Percentiles rank a stretch among this genome's conserved stretches.
Evolutionary conservation across 2,888 invertebrate species (phyloP).

Genomic region (Rhabditophanes sp.): DNA sequence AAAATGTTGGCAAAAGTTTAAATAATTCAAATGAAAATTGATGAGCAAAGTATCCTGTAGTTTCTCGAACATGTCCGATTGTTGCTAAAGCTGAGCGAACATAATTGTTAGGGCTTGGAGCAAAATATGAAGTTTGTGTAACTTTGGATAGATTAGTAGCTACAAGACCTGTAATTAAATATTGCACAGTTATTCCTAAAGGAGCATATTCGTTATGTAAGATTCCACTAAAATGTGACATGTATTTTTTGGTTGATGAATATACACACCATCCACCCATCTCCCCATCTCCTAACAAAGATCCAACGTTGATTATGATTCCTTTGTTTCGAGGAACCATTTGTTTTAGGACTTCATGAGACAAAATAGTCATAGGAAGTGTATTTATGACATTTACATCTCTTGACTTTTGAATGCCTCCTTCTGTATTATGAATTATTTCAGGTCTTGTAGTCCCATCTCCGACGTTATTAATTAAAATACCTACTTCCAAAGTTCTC

Average conservation of each 20-base stretch:
- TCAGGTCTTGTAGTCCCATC: constrained; percentile 70
- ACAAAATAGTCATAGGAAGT: constrained; percentile 66
- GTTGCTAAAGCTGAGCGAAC: constrained; percentile 25
- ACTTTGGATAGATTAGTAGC: constrained; percentile 38
- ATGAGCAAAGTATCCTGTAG: constrained; percentile 32
- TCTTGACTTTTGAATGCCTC: constrained; percentile 25
- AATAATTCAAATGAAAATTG: too few species aligned
- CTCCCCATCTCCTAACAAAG: constrained; percentile 2
- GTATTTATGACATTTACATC: constrained; percentile 62
- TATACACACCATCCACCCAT: constrained; percentile 6
- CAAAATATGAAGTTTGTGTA: constrained; percentile 23
- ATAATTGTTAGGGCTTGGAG: constrained; percentile 23
- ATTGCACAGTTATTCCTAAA: constrained; percentile 45
- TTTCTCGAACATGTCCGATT: constrained; percentile 28
- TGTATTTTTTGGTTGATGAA: constrained; percentile 20
- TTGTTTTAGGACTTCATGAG: constrained; percentile 63
- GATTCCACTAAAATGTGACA: constrained; percentile 37
- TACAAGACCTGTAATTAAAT: constrained; percentile 33
- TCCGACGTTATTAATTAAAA: constrained; percentile 84
- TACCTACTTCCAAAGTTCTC: constrained; percentile 28
- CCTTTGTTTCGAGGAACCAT: constrained; percentile 68
- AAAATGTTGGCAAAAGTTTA: too few species aligned
- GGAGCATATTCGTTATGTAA: constrained; percentile 45
- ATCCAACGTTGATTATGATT: constrained; percentile 45
- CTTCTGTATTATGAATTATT: constrained; percentile 36